These are phyloP conservation scores for Pristionchus exspectatus DNA, from an alignment of 2,888 invertebrate species.

Conservation along the genomic window DNA sequence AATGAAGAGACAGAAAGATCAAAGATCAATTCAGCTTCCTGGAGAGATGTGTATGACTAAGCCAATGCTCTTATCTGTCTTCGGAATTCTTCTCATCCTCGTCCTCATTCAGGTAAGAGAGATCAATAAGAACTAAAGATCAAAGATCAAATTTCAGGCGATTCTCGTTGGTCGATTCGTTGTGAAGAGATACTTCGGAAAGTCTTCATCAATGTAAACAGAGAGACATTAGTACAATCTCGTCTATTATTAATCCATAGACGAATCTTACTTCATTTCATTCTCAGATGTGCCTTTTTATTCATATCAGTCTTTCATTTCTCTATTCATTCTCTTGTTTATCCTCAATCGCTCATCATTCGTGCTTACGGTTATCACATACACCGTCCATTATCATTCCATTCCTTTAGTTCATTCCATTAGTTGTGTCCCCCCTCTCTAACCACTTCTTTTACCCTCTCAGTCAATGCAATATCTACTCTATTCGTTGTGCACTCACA, in stretches of 20 bases:
- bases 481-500: too few species aligned
- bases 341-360: constrained; percentile 1
- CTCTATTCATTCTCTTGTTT: background rate
- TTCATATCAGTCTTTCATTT: constrained; percentile 34
- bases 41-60: constrained; percentile 74
- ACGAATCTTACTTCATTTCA: background rate
- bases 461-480: constrained; percentile 17
- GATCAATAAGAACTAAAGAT: background rate
- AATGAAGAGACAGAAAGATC: background rate
- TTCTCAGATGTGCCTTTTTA: constrained; percentile 10
- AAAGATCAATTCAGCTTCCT: constrained; percentile 33
- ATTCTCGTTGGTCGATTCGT: constrained; percentile 40
- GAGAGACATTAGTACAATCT: background rate
- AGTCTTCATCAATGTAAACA: constrained; percentile 34
- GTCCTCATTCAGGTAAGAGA: constrained; percentile 71
- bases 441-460: background rate
- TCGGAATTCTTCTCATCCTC: constrained; percentile 72
- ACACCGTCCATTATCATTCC: constrained; percentile 35
- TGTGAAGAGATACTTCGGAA: constrained; percentile 46
- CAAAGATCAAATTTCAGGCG: constrained; percentile 53
- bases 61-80: constrained; percentile 69
- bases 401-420: constrained; percentile 19
- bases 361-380: constrained; percentile 25
- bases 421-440: background rate
- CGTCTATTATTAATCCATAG: constrained; percentile 6